These are phyloP conservation scores for Caenorhabditis afra DNA, from an alignment of 2,888 invertebrate genomes.

Conservation along the genomic window DNA sequence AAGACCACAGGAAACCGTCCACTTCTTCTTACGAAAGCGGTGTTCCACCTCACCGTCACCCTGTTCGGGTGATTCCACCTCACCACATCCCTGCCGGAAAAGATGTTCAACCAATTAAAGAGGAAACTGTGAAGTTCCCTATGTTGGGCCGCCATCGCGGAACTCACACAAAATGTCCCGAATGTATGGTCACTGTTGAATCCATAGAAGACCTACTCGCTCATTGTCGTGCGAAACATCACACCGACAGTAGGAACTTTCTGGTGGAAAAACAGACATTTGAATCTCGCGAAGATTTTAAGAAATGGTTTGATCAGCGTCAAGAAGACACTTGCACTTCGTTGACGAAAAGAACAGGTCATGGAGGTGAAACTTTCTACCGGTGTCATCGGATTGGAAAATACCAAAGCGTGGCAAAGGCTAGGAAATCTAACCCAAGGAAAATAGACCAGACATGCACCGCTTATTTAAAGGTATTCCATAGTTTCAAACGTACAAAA, in stretches of 20 bases:
- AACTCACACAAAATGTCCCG: constrained; percentile 34
- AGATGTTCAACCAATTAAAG: neutral
- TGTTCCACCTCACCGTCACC: constrained; percentile 29
- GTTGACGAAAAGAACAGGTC: constrained; percentile 58
- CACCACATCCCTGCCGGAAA: constrained; percentile 9
- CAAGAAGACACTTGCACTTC: constrained; percentile 60
- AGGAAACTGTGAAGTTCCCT: neutral
- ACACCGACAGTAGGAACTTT: constrained; percentile 20
- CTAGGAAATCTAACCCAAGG: constrained; percentile 53
- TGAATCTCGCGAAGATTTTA: constrained; percentile 19
- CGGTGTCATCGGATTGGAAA: constrained; percentile 51
- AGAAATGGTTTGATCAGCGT: constrained; percentile 59
- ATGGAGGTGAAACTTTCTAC: constrained; percentile 58
- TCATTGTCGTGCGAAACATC: constrained; percentile 37
- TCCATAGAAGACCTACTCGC: constrained; percentile 26
- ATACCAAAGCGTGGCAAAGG: constrained; percentile 55
- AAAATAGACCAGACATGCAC: constrained; percentile 60
- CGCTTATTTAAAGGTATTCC: constrained; percentile 50
- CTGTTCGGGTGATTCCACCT: neutral
- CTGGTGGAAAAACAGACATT: constrained; percentile 15
- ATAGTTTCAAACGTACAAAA: too few species aligned
- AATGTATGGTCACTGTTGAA: constrained; percentile 18
- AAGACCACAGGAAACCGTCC: constrained; percentile 13
- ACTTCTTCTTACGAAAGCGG: neutral
- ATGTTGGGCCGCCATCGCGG: constrained; percentile 17